These are phyloP conservation scores for Lasiurus borealis DNA, from an alignment of 2,113 vertebrate species.

Conservation along the genomic window DNA sequence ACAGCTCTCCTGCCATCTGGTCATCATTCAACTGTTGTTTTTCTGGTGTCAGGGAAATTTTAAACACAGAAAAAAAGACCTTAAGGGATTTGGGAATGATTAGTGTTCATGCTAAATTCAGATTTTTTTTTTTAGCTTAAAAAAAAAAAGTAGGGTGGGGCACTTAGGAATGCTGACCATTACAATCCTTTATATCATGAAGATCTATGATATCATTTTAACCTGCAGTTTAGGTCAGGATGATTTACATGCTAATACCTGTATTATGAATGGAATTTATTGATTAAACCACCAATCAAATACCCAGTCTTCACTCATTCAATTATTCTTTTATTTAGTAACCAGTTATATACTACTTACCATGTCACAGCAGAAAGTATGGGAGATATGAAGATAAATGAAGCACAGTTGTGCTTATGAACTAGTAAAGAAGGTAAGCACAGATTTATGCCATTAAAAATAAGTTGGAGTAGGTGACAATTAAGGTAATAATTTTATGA, in stretches of 20 bases:
- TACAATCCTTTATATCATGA: not conserved
- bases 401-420: not conserved
- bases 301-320: not conserved
- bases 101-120: conserved; percentile 45
- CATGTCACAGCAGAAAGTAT: not conserved
- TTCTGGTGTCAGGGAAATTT: conserved; percentile 78
- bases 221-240: not conserved
- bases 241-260: not conserved
- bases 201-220: conserved; percentile 9
- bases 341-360: not conserved
- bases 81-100: conserved; percentile 50
- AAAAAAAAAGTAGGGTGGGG: not conserved
- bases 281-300: not conserved
- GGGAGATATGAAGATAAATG: not conserved
- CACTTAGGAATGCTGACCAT: not conserved
- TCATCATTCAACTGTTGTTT: conserved; percentile 81
- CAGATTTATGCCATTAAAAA: not conserved
- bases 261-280: not conserved
- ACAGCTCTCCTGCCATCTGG: conserved; percentile 79
- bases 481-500: not conserved
- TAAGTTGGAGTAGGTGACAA: not conserved
- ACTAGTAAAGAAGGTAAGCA: not conserved
- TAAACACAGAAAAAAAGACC: conserved; percentile 59
- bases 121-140: conserved; percentile 13
- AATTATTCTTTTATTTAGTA: not conserved